Percentiles rank a stretch among this genome's conserved stretches.
Conservation (phyloP, 2,113 vertebrate genomes). For the Charadrius vociferus region DNA sequence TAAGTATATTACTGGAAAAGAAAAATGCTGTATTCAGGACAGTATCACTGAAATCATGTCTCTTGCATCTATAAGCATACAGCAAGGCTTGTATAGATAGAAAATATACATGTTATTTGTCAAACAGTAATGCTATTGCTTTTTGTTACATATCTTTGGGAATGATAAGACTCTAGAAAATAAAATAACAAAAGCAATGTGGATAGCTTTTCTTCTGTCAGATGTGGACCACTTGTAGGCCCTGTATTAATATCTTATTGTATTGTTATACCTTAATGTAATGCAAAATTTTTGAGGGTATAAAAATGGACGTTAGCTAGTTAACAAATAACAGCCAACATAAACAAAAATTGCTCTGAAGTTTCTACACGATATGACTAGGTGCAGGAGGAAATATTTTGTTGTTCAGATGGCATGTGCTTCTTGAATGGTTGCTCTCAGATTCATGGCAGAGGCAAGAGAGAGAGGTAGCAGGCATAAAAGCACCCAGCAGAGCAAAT, state of each 20-base stretch:
- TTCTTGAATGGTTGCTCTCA: background rate
- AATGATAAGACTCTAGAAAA: background rate
- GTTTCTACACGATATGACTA: background rate
- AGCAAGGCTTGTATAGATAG: background rate
- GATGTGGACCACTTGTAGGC: background rate
- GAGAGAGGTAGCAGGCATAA: background rate
- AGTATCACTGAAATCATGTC: background rate
- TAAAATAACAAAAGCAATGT: background rate
- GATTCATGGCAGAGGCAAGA: background rate
- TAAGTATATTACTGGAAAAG: background rate
- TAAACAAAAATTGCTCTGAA: background rate
- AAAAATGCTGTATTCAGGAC: background rate
- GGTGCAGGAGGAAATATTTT: background rate
- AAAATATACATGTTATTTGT: background rate
- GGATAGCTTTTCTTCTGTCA: background rate
- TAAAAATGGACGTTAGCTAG: background rate
- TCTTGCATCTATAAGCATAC: background rate
- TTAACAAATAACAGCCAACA: background rate
- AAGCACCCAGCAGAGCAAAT: background rate
- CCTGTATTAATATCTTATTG: background rate
- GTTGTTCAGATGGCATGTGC: background rate
- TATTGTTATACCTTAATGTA: background rate
- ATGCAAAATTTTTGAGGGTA: background rate
- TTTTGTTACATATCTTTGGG: background rate
- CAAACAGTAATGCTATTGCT: background rate